Conservation (phyloP, 2,888 invertebrate genomes). For the Osmoderma eremita region DNA sequence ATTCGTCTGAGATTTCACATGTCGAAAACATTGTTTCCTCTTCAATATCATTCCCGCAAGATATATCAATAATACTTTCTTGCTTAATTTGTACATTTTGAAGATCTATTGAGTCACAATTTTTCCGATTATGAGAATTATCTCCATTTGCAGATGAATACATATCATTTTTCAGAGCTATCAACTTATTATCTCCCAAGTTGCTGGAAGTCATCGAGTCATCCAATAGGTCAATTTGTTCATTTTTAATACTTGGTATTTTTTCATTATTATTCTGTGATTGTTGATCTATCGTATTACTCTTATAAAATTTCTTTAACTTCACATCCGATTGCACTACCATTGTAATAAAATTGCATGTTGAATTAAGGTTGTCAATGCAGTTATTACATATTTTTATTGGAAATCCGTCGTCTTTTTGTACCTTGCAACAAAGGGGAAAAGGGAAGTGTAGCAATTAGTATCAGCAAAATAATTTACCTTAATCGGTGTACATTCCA, state of each 20-base stretch:
- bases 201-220: neutral
- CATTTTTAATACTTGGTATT: neutral
- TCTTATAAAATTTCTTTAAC: neutral
- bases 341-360: conserved; percentile 4
- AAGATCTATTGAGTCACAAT: too few species aligned
- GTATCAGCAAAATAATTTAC: neutral
- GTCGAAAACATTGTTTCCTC: too few species aligned
- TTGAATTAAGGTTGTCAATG: neutral
- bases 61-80: too few species aligned
- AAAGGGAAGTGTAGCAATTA: neutral
- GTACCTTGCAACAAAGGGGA: neutral
- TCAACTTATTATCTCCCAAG: neutral
- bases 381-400: conserved; percentile 8
- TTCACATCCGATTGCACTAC: neutral
- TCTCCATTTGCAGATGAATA: too few species aligned
- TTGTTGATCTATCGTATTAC: neutral
- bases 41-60: too few species aligned
- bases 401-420: conserved; percentile 6
- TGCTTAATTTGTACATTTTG: too few species aligned
- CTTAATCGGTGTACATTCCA: conserved; percentile 12
- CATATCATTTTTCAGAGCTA: too few species aligned
- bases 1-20: too few species aligned
- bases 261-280: neutral
- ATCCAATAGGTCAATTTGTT: neutral
- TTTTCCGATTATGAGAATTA: too few species aligned